Percentiles rank a stretch among this genome's conserved stretches.
These are phyloP conservation scores for Tupiocoris notatus DNA, from an alignment of 2,888 invertebrate genomes.

Conservation along the genomic window DNA sequence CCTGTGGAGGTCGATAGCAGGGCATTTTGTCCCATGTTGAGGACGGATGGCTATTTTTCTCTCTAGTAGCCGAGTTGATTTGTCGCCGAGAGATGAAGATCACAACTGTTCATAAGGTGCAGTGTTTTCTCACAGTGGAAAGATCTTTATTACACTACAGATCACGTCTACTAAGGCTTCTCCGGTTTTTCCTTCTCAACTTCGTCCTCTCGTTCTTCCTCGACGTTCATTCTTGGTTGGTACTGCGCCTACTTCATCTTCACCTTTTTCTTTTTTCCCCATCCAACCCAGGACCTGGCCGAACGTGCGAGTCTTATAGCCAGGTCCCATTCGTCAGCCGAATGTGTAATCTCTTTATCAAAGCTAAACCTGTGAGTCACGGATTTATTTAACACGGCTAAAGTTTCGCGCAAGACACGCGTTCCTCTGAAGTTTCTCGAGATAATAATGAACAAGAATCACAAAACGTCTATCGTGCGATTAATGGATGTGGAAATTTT, in stretches of 20 bases:
- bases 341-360: constrained; percentile 19
- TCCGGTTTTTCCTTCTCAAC: background rate
- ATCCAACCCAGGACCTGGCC: background rate
- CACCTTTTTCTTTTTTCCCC: background rate
- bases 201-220: too few relatives aligned
- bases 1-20: background rate
- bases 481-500: too few relatives aligned
- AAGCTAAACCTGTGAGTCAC: background rate
- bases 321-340: constrained; percentile 13
- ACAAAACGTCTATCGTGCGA: too few relatives aligned
- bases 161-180: background rate
- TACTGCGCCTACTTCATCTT: background rate
- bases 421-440: background rate
- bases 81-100: constrained; percentile 16
- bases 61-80: constrained; percentile 17
- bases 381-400: background rate
- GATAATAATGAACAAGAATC: too few relatives aligned
- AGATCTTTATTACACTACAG: background rate
- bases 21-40: background rate
- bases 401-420: background rate
- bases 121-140: background rate
- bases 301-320: background rate
- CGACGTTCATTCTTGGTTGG: background rate
- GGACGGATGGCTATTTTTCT: constrained; percentile 7
- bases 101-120: background rate